These are phyloP conservation scores for Tyrophagus putrescentiae DNA, from an alignment of 1,140 invertebrate species.

Conservation along the genomic window DNA sequence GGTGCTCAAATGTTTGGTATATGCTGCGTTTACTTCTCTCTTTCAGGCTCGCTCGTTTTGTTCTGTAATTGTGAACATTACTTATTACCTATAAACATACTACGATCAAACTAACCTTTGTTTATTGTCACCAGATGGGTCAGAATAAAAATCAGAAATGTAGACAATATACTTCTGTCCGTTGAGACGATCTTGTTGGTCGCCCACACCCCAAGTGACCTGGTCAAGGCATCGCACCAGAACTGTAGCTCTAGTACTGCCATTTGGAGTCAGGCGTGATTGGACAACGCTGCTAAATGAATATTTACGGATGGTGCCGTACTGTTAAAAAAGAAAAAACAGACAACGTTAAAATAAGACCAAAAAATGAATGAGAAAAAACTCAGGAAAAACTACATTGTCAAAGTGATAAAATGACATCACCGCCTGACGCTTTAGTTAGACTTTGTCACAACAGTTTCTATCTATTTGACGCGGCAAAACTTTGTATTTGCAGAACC, in stretches of 20 bases:
- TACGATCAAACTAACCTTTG: neutral
- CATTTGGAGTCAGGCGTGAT: conserved; percentile 1
- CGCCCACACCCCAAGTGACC: neutral
- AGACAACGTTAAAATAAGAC: neutral
- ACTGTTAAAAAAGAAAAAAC: neutral
- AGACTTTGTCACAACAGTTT: too few species aligned
- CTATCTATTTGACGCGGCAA: too few species aligned
- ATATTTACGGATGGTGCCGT: conserved; percentile 1
- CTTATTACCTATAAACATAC: neutral
- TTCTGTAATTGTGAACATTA: neutral
- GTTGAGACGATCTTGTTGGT: neutral
- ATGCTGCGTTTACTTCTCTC: neutral
- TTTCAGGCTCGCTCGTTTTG: neutral
- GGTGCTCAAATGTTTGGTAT: neutral
- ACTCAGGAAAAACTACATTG: too few species aligned
- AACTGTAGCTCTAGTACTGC: neutral
- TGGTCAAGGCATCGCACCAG: neutral
- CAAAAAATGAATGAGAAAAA: neutral
- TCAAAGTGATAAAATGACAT: too few species aligned
- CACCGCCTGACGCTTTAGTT: too few species aligned
- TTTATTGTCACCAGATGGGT: neutral
- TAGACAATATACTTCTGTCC: conserved; percentile 8
- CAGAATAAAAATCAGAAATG: neutral
- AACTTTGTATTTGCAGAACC: too few species aligned
- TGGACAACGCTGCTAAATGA: neutral